Conservation (phyloP, 2,888 invertebrate genomes). For the Tachystola acroxantha region DNA sequence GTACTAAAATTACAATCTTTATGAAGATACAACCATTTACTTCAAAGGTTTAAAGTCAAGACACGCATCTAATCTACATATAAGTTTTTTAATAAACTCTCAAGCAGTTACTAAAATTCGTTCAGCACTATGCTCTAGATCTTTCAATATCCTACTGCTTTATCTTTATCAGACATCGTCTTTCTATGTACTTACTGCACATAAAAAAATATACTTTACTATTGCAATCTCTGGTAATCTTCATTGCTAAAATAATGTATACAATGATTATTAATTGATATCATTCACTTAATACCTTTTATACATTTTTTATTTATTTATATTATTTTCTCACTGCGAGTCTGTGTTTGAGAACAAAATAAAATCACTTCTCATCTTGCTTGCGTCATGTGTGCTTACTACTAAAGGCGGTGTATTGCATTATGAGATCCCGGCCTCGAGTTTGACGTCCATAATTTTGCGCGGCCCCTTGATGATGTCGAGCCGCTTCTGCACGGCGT, state of each 20-base stretch:
- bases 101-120: conserved; percentile 46
- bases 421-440: conserved; percentile 75
- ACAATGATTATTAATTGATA: conserved; percentile 51
- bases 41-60: conserved; percentile 38
- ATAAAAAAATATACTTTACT: conserved; percentile 73
- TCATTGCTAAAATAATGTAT: conserved; percentile 50
- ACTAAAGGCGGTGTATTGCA: conserved; percentile 47
- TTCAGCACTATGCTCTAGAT: conserved; percentile 37
- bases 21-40: conserved; percentile 53
- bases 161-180: conserved; percentile 3
- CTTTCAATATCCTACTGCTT: conserved; percentile 30
- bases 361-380: conserved; percentile 72
- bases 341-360: conserved; percentile 68
- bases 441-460: conserved; percentile 70
- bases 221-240: conserved; percentile 68
- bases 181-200: conserved; percentile 29
- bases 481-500: conserved; percentile 96
- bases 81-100: conserved; percentile 25
- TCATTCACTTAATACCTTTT: conserved; percentile 64
- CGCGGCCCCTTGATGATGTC: conserved; percentile 70
- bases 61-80: conserved; percentile 54
- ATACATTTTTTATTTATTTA: conserved; percentile 54
- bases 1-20: conserved; percentile 50
- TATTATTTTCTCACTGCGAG: conserved; percentile 40
- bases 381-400: conserved; percentile 56